Conservation (phyloP, 1,140 invertebrate genomes). For the Hydropsyche tenuis region DNA sequence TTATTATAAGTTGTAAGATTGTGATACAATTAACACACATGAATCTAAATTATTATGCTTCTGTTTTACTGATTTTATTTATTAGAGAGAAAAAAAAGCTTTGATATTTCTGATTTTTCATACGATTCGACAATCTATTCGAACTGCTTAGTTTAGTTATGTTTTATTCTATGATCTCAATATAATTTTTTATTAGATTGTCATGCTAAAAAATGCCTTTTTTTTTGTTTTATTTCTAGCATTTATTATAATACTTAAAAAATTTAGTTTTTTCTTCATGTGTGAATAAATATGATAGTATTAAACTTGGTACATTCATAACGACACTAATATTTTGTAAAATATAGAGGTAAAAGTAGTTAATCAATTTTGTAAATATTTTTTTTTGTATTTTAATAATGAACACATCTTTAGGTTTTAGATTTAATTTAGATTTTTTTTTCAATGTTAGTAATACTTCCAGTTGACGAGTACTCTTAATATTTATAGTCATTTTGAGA, state of each 20-base stretch:
- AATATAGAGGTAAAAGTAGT: constrained; percentile 23
- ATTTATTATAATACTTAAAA: no score
- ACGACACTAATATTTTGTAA: constrained; percentile 31
- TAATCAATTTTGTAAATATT: constrained; percentile 23
- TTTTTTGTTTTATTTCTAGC: background rate
- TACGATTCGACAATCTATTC: background rate
- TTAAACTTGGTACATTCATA: constrained; percentile 36
- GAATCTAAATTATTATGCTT: constrained; percentile 40
- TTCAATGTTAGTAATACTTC: no score
- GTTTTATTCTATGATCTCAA: background rate
- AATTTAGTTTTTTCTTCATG: no score
- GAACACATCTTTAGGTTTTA: background rate
- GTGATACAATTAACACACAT: constrained; percentile 26
- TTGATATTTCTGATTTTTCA: background rate
- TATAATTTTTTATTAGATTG: constrained; percentile 15
- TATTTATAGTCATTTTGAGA: constrained; percentile 31
- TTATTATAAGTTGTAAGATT: constrained; percentile 70
- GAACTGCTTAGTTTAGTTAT: background rate
- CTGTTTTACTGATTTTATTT: background rate
- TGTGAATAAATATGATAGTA: constrained; percentile 33
- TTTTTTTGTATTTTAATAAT: constrained; percentile 29
- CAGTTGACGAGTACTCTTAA: no score
- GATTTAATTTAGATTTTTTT: background rate
- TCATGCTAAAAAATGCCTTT: background rate
- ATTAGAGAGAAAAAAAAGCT: background rate